Evolutionary conservation across 2,113 vertebrate species (phyloP).

Genomic region (Chionomys nivalis): DNA sequence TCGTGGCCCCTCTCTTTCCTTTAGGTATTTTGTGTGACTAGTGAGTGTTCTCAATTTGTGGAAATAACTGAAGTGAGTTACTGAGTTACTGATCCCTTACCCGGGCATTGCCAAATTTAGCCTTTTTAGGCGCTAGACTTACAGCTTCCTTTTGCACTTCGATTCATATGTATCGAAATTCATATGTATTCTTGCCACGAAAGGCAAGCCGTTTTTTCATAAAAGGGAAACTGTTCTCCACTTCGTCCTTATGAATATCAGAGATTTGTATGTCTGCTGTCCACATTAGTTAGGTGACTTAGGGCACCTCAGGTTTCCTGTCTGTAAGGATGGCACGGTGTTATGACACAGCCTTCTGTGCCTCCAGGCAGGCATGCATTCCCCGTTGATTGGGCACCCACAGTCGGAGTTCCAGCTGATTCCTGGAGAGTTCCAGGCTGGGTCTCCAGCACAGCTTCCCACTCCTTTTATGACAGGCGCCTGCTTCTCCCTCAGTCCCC

Average conservation of each 20-base stretch:
- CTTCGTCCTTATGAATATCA: neutral
- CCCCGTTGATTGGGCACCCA: neutral
- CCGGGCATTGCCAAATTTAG: neutral
- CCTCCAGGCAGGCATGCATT: neutral
- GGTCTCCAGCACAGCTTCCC: neutral
- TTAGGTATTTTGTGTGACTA: neutral
- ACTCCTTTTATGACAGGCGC: neutral
- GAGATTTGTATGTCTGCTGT: neutral
- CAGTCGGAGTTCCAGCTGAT: neutral
- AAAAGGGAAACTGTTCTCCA: neutral
- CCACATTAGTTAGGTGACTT: neutral
- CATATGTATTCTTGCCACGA: too few relatives aligned
- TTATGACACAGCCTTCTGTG: neutral
- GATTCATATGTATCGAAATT: neutral
- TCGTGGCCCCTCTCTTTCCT: neutral
- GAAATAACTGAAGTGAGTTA: neutral
- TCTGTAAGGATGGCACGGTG: neutral
- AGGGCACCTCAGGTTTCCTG: neutral
- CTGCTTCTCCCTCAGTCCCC: neutral
- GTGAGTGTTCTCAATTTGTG: neutral
- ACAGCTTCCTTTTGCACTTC: neutral
- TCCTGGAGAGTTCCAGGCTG: neutral
- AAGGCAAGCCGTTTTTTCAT: conserved; percentile 15
- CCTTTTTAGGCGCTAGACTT: neutral
- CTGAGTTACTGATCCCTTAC: neutral